phyloP scores from a whole-genome alignment of 2,888 invertebrate species.

The Cryptus viduatorius region DNA sequence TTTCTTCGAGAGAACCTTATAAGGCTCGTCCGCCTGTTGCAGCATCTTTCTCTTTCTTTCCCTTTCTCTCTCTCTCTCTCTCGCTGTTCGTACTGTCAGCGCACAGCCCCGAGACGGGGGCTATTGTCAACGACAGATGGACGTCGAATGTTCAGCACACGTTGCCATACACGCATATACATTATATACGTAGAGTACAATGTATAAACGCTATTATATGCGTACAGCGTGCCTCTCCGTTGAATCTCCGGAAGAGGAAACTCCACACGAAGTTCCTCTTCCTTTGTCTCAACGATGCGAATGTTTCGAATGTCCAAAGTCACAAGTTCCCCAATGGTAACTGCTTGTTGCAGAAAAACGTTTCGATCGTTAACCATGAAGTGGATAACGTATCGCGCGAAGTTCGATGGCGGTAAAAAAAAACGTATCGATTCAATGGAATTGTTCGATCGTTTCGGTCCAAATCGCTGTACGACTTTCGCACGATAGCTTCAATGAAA shows the following conservation, averaged over 20 bases:
- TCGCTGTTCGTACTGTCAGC: conserved; percentile 73
- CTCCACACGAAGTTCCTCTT: conserved; percentile 67
- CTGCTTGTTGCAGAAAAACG: conserved; percentile 26
- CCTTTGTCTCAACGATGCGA: conserved; percentile 71
- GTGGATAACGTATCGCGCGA: neutral
- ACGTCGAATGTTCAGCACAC: conserved; percentile 82
- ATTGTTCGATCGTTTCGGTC: neutral
- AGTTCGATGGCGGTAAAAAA: neutral
- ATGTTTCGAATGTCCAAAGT: conserved; percentile 9
- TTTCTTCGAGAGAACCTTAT: conserved; percentile 73
- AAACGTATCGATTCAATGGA: neutral
- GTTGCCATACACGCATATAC: conserved; percentile 74
- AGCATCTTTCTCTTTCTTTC: conserved; percentile 67
- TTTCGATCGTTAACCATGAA: conserved; percentile 17
- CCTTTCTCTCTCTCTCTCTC: conserved; percentile 59
- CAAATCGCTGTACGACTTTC: neutral
- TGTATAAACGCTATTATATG: conserved; percentile 50
- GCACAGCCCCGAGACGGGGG: conserved; percentile 69
- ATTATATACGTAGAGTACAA: conserved; percentile 69
- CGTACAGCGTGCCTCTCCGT: conserved; percentile 55
- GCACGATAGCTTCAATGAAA: neutral
- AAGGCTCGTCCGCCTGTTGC: conserved; percentile 72
- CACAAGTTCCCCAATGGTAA: neutral
- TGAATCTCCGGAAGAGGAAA: conserved; percentile 73
- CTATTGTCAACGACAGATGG: conserved; percentile 83